These are phyloP conservation scores for Patella vulgata DNA, from an alignment of 1,140 invertebrate species.

Conservation along the genomic window DNA sequence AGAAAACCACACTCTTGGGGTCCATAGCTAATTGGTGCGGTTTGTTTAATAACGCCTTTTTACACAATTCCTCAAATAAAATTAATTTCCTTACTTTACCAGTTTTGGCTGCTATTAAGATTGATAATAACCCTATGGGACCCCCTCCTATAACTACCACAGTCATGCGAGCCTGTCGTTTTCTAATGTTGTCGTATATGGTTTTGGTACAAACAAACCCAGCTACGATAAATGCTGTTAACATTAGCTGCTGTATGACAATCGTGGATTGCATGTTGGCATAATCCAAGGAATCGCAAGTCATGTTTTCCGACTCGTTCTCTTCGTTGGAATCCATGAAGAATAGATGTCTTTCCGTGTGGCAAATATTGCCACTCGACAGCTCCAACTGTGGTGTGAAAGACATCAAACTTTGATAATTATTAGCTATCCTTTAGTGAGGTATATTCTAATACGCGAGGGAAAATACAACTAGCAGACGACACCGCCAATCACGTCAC, in stretches of 20 bases:
- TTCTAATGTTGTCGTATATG: constrained; percentile 35
- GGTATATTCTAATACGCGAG: too few relatives aligned
- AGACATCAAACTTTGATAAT: too few relatives aligned
- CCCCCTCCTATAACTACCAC: constrained; percentile 53
- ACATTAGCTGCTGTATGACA: constrained; percentile 34
- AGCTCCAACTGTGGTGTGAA: too few relatives aligned
- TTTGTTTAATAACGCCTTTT: constrained; percentile 40
- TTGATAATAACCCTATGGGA: constrained; percentile 48
- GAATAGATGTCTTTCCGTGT: too few relatives aligned
- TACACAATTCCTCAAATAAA: constrained; percentile 49
- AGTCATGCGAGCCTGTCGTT: constrained; percentile 33
- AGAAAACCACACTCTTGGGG: constrained; percentile 42
- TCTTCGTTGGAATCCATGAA: too few relatives aligned
- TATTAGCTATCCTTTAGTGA: too few relatives aligned
- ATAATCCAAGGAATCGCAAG: constrained; percentile 2
- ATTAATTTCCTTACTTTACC: constrained; percentile 40
- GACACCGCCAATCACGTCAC: too few relatives aligned
- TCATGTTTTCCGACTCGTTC: too few relatives aligned
- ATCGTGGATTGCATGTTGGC: constrained; percentile 17
- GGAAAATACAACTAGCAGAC: too few relatives aligned
- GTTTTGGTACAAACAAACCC: constrained; percentile 49
- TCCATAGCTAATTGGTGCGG: constrained; percentile 58
- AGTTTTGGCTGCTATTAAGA: constrained; percentile 44
- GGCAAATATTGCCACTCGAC: too few relatives aligned
- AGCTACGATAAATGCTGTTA: constrained; percentile 44